Evolutionary conservation across 1,140 invertebrate genomes (phyloP), one percentile per base, ranked within the genome.

Genomic region (Papilio helenus): DNA sequence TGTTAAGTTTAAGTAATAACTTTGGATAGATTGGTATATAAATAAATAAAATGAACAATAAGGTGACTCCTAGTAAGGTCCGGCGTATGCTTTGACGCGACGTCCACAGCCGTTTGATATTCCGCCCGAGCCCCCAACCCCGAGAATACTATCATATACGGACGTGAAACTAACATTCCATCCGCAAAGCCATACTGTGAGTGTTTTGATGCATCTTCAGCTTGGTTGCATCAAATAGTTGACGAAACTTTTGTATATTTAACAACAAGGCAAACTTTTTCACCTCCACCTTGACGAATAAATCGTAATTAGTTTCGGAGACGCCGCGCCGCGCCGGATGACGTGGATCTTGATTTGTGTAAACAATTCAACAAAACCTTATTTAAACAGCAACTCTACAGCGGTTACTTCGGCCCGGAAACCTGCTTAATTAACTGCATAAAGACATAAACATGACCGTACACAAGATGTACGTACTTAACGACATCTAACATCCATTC

Each of bases 401-500:
- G 71, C 29, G 16, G n/a, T 34, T 39, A 44, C n/a, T 20, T 26
- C 2, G 14, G 72, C 23, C 12, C 42, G 72, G 46, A 74, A 74
- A 51, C 26, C 42, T 55, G 26, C 4, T 76, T 76, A 58, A 76
- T 76, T 76, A 76, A 34, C 8, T 58, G 7, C 18, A n/a, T 58
- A 34, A 8, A 65, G 4, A 77, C 76, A 77, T 39, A 61, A 61
- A 77, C 55, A 77, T 42, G 34, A 20, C 26, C 76, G 39, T 65
- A 65, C 51, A 74, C 16, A 58, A 76, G 51, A 77, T 77, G 51
- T 61, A 77, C 55, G 39, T n/a, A 77, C 34, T 74, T 42, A 77
- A 77, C 55, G 51, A 77, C 39, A 34, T 76, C 51, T 76, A 76
- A 34, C 73, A 44, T 77, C 76, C 55, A 77, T 77, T 77, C 29